Percentiles rank a stretch among this genome's conserved stretches.
These are phyloP conservation scores for Trinectes maculatus DNA, from an alignment of 2,113 vertebrate species.

Conservation along the genomic window DNA sequence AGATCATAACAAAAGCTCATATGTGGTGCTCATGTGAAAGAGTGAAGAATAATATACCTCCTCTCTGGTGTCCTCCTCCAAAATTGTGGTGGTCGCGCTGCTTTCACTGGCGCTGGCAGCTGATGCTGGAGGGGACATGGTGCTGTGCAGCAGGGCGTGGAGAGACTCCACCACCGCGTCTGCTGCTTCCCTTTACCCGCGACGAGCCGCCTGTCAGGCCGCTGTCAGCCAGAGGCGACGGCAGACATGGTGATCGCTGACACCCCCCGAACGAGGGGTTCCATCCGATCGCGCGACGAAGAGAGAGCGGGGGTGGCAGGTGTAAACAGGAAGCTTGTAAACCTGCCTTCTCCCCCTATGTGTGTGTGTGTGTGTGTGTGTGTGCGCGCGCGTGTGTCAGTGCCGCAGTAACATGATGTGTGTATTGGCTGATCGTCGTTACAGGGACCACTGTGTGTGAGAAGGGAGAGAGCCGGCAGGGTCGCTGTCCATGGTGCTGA, in stretches of 20 bases:
- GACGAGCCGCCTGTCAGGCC: slow-evolving; percentile 9
- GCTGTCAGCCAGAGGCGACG: slow-evolving; percentile 2
- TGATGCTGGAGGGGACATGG: slow-evolving; percentile 80
- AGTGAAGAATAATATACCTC: slow-evolving; percentile 66
- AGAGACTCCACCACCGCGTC: slow-evolving; percentile 18
- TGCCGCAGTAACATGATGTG: slow-evolving; percentile 63
- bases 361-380: too few relatives aligned
- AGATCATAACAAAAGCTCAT: neutral
- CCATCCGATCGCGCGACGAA: too few relatives aligned
- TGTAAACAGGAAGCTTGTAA: fast-evolving
- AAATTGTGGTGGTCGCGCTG: slow-evolving; percentile 75
- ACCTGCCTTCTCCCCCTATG: slow-evolving; percentile 12
- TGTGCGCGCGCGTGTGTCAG: slow-evolving; percentile 14
- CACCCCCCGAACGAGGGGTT: neutral
- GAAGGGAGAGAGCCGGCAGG: neutral
- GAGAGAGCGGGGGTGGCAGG: neutral
- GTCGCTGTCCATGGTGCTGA: slow-evolving; percentile 53
- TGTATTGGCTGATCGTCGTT: slow-evolving; percentile 11
- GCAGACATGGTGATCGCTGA: slow-evolving; percentile 15
- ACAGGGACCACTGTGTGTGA: neutral
- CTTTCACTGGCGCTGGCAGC: slow-evolving; percentile 79
- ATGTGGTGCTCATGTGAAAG: neutral
- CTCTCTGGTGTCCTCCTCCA: slow-evolving; percentile 80
- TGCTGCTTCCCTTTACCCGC: slow-evolving; percentile 31
- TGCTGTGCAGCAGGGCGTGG: slow-evolving; percentile 65